Conservation (phyloP, 1,140 invertebrate genomes). For the Halyomorpha halys region DNA sequence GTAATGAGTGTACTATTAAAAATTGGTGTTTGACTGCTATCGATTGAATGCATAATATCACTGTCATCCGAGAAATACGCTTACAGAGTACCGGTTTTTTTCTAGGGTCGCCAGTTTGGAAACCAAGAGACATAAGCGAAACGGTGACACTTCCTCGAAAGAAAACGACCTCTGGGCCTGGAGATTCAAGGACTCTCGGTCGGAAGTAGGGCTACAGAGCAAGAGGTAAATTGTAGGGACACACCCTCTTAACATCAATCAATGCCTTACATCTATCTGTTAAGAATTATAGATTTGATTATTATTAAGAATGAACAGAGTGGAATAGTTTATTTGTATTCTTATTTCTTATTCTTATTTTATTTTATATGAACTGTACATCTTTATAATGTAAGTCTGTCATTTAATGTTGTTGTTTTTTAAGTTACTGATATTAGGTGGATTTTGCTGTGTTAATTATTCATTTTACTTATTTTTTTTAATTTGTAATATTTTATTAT, state of each 20-base stretch:
- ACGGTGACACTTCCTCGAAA: conserved; percentile 33
- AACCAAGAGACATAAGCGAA: conserved; percentile 60
- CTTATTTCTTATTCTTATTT: too few species aligned
- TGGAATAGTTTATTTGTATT: not conserved
- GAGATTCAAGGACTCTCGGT: conserved; percentile 29
- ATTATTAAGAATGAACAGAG: not conserved
- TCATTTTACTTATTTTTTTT: too few species aligned
- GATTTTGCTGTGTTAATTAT: too few species aligned
- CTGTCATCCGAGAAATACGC: conserved; percentile 10
- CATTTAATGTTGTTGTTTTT: too few species aligned
- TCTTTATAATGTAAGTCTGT: too few species aligned
- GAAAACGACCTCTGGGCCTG: conserved; percentile 31
- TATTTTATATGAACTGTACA: too few species aligned
- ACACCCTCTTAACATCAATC: not conserved
- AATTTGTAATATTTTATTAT: too few species aligned
- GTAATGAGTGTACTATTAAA: too few species aligned
- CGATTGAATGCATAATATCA: not conserved
- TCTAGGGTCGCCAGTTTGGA: conserved; percentile 83
- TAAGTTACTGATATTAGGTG: too few species aligned
- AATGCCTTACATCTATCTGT: not conserved
- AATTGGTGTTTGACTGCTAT: too few species aligned
- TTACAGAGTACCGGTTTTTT: conserved; percentile 38
- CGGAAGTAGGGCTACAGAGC: conserved; percentile 23
- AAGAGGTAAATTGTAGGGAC: conserved; percentile 13
- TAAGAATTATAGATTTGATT: not conserved